Conservation (phyloP, 2,888 invertebrate species). For the Napeogenes inachia region DNA sequence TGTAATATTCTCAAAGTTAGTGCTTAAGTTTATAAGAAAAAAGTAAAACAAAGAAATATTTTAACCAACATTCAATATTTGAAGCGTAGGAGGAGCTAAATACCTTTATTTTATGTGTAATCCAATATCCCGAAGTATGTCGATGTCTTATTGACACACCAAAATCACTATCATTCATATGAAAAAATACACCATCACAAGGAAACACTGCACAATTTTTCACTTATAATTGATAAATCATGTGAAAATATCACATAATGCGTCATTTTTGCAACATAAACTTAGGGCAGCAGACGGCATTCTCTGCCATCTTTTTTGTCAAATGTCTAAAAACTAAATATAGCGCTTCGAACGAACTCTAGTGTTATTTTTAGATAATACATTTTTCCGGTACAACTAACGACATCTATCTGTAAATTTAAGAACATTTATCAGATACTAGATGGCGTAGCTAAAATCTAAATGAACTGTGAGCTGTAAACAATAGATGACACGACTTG, state of each 20-base stretch:
- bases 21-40: slow-evolving; percentile 7
- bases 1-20: slow-evolving; percentile 53
- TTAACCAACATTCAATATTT: slow-evolving; percentile 36
- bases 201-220: slow-evolving; percentile 72
- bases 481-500: neutral
- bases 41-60: slow-evolving; percentile 14
- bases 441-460: slow-evolving; percentile 23
- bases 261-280: slow-evolving; percentile 75
- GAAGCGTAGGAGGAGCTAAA: slow-evolving; percentile 65
- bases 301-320: slow-evolving; percentile 78
- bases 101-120: slow-evolving; percentile 75
- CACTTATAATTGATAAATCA: slow-evolving; percentile 69
- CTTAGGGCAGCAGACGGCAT: slow-evolving; percentile 73
- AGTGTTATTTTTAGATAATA: slow-evolving; percentile 76
- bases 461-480: neutral
- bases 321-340: slow-evolving; percentile 77
- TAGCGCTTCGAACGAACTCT: slow-evolving; percentile 76
- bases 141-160: slow-evolving; percentile 70
- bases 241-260: slow-evolving; percentile 74
- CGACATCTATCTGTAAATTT: slow-evolving; percentile 49
- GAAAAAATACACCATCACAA: slow-evolving; percentile 72
- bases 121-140: slow-evolving; percentile 76
- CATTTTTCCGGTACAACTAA: slow-evolving; percentile 35
- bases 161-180: slow-evolving; percentile 69
- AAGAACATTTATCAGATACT: slow-evolving; percentile 1